Evolutionary conservation across 2,888 invertebrate genomes (phyloP), one percentile per base, ranked within the genome.

Genomic region (Pyrocoelia pectoralis): DNA sequence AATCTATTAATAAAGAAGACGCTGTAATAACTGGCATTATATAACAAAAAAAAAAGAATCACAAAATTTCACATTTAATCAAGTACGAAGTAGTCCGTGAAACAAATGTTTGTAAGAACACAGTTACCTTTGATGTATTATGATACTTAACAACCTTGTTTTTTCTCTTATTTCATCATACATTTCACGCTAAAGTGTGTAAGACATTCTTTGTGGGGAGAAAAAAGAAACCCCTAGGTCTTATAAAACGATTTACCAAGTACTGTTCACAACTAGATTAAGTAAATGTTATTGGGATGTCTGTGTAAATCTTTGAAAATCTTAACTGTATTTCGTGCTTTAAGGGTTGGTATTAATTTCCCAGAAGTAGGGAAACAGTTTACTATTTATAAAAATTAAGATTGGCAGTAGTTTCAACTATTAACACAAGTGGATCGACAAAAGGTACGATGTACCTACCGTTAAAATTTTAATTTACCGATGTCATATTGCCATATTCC

Each of bases 91-190:
- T 46, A 46, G 15, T 46, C 46, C 46, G 46, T 46, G 18, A 46
- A 46, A 46, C 46, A 40, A 53, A 41, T 12, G 19, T 41, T 38
- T 1, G 12, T 19, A 29, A 14, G 24, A 41, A 18, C 18, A 4
- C 12, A 52, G 40, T 41, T 53, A 19, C 41, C 41, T 52, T 52
- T 41, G 41, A 53, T 53, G 53, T 41, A 41, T 53, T 53, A 41
- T 18, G 19, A 19, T 53, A 18, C 40, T 41, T 19, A 40, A 40
- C 9, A 53, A 40, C 40, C 40, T 24, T 19, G 19, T 53, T 53
- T 53, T 52, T 53, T 53, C 13, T 18, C 10, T 33, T 33, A 33
- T 33, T 17, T 46, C 18, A 17, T 46, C 46, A 46, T 46, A 46
- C 18, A 46, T 18, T 46, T 18, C 43, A 17, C 46, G 46, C 18